Base-by-base conservation (phyloP, 2,797 vertebrate genomes). In the Sylvilagus floridanus region DNA sequence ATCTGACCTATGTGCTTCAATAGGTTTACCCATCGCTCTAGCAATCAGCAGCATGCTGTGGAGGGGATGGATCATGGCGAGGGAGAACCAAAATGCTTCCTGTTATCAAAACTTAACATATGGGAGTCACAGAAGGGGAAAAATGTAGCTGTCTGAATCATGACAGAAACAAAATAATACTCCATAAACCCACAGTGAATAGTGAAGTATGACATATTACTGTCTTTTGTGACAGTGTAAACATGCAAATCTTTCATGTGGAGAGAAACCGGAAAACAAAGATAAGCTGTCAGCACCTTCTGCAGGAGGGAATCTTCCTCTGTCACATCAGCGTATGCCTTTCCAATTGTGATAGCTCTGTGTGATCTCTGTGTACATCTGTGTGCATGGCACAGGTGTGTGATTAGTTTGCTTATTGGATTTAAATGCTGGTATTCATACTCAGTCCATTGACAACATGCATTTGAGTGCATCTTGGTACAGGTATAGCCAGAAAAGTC, bases 141-240 rank as follows among this genome's bases (percentile, higher is more conserved):
- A 69, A 71, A 73, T 69, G 13, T 75, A 68, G 37, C 84, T 73
- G 62, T 47, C 82, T 83, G 75, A 88, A 88, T 75, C 73, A 88
- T 66, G 82, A 60, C 54, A 87, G 47, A 66, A 86, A 94, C 78
- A 50, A 72, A 95, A 95, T 79, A 65, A 50, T 11, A 72, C 77
- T 57, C 60, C 22, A 71, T 35, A 92, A 73, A 86, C 37, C 26
- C 32, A 47, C 42, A n/a, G 4, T 11, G 14, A 93, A 85, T 37
- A 50, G 30, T 72, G 65, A 94, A 79, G 54, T 68, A 62, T 62
- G 62, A 32, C 50, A 79, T 1, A 14, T 7, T 66, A n/a, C 8
- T 68, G 8, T 71, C 28, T 52, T 66, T 60, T 68, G 2, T 95
- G 71, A 72, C 91, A 88, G 14, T 65, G 8, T 71, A 85, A 66